phyloP scores from a whole-genome alignment of 2,797 vertebrate species.

The Yasuhikotakia modesta region DNA sequence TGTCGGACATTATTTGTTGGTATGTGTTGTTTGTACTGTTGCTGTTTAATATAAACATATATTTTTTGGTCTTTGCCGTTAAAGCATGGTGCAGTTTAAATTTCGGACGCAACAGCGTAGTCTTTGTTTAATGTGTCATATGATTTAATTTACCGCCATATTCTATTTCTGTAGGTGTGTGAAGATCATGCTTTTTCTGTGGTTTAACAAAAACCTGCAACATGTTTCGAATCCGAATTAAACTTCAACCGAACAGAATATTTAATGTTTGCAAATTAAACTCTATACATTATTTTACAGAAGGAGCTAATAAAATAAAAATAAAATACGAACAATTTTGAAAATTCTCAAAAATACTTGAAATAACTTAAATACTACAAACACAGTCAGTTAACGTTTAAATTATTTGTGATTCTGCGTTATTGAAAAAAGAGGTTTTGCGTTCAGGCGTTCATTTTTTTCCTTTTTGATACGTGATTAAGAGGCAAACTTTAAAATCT shows the following conservation, averaged over 20 bases:
- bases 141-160: slow-evolving; percentile 74
- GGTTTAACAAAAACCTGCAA: slow-evolving; percentile 83
- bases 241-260: slow-evolving; percentile 93
- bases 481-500: no score
- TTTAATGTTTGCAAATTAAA: slow-evolving; percentile 99
- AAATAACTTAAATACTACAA: background rate
- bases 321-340: background rate
- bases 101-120: slow-evolving; percentile 93
- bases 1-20: slow-evolving; percentile 98
- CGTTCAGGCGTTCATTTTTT: no score
- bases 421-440: background rate
- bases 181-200: slow-evolving; percentile 83
- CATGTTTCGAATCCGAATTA: slow-evolving; percentile 80
- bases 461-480: no score
- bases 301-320: slow-evolving; percentile 2
- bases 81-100: slow-evolving; percentile 95
- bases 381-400: background rate
- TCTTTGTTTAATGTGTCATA: slow-evolving; percentile 83
- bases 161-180: slow-evolving; percentile 73
- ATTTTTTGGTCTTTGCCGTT: slow-evolving; percentile 97
- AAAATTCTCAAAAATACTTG: background rate
- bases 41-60: slow-evolving; percentile 99
- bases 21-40: slow-evolving; percentile 99
- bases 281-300: slow-evolving; percentile 72
- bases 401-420: background rate